These are phyloP conservation scores for Drosophila tripunctata DNA, from an alignment of 2,888 invertebrate genomes.

Conservation along the genomic window DNA sequence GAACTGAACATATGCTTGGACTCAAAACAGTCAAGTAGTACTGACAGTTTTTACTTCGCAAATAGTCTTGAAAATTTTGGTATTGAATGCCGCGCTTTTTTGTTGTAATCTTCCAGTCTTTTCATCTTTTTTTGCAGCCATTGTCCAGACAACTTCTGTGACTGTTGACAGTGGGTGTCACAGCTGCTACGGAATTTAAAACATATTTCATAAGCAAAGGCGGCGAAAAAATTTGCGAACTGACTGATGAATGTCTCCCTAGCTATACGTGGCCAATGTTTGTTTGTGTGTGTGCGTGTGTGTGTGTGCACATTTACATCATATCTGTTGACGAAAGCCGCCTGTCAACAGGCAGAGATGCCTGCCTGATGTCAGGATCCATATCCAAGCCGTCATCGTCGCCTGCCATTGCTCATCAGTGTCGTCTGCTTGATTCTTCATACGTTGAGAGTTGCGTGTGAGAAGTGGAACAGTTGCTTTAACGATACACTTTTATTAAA, in stretches of 20 bases:
- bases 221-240: constrained; percentile 53
- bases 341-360: constrained; percentile 56
- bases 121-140: constrained; percentile 14
- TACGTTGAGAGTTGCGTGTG: background rate
- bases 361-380: constrained; percentile 65
- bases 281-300: background rate
- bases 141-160: constrained; percentile 7
- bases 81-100: too few species aligned
- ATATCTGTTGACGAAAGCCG: constrained; percentile 45
- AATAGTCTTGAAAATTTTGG: background rate
- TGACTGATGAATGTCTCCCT: constrained; percentile 37
- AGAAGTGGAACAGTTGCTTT: background rate
- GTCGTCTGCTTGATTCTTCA: constrained; percentile 20
- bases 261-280: background rate
- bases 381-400: constrained; percentile 49
- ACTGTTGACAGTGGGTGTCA: constrained; percentile 13
- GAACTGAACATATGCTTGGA: too few species aligned
- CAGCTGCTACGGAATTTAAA: constrained; percentile 36
- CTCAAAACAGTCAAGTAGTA: too few species aligned
- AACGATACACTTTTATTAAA: background rate
- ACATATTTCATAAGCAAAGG: constrained; percentile 64
- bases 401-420: constrained; percentile 70
- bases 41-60: too few species aligned
- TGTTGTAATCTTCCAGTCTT: background rate
- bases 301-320: constrained; percentile 4